These are phyloP conservation scores for Nowickia ferox DNA, from an alignment of 2,888 invertebrate genomes.

Conservation along the genomic window DNA sequence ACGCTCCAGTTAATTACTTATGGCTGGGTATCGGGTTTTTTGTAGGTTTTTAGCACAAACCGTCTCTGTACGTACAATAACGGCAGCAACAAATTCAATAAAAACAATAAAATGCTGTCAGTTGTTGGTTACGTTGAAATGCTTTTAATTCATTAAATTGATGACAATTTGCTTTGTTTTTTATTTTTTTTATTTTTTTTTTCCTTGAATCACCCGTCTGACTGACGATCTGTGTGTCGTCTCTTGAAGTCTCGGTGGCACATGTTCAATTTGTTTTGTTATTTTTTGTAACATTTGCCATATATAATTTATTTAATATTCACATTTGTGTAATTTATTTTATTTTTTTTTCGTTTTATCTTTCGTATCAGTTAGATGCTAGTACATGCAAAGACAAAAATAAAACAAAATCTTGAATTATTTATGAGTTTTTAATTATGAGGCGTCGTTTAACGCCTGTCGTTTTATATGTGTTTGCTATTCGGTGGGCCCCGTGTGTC, in stretches of 20 bases:
- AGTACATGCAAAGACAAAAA: background rate
- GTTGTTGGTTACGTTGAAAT: slow-evolving; percentile 71
- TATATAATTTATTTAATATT: slow-evolving; percentile 52
- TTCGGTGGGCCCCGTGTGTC: slow-evolving; percentile 19
- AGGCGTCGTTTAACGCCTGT: slow-evolving; percentile 68
- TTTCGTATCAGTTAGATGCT: slow-evolving; percentile 25
- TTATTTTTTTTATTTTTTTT: background rate
- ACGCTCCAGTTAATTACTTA: background rate
- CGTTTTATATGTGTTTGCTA: slow-evolving; percentile 34
- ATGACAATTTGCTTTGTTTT: slow-evolving; percentile 58
- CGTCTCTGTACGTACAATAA: slow-evolving; percentile 12
- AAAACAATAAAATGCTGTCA: slow-evolving; percentile 73
- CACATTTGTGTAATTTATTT: slow-evolving; percentile 45
- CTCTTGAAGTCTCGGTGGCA: slow-evolving; percentile 47
- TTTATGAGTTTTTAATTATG: slow-evolving; percentile 73
- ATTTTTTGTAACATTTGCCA: slow-evolving; percentile 52
- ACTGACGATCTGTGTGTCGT: slow-evolving; percentile 48
- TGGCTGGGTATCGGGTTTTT: slow-evolving; percentile 16
- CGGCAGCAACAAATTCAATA: background rate
- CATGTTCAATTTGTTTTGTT: slow-evolving; percentile 67
- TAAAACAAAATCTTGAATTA: slow-evolving; percentile 53
- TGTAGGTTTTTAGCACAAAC: slow-evolving; percentile 40
- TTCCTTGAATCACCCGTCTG: slow-evolving; percentile 22
- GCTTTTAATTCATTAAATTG: slow-evolving; percentile 72
- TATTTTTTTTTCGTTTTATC: slow-evolving; percentile 6